A percentile compares a stretch with the other conserved stretches of the same genome.
These are phyloP conservation scores for Porites evermanni DNA, from an alignment of 92 coral and sea anemone species.

Conservation along the genomic window DNA sequence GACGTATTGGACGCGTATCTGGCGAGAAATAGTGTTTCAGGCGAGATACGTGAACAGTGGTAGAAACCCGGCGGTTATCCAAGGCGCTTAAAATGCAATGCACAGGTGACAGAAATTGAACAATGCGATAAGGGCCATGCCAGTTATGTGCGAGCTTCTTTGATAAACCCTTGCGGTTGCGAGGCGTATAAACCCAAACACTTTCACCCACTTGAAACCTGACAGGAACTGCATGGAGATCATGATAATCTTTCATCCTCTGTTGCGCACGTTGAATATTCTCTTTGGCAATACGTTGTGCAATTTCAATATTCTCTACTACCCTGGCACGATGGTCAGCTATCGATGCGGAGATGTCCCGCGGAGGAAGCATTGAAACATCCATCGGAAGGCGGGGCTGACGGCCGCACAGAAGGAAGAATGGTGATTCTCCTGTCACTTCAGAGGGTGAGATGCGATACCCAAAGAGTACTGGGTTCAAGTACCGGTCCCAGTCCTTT, in stretches of 20 bases:
- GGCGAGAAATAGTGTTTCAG: slow-evolving; percentile 23
- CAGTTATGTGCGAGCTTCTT: slow-evolving; percentile 11
- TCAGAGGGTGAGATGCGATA: too few species aligned
- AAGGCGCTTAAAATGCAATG: neutral
- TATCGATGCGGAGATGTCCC: too few species aligned
- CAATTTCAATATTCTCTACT: slow-evolving; percentile 49
- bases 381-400: too few species aligned
- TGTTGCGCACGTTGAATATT: slow-evolving; percentile 63
- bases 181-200: slow-evolving; percentile 4
- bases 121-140: slow-evolving; percentile 12
- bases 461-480: too few species aligned
- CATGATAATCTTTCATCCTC: slow-evolving; percentile 39
- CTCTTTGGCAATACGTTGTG: slow-evolving; percentile 43
- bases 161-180: neutral
- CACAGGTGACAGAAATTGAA: neutral
- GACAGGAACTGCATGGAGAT: slow-evolving; percentile 12
- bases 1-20: slow-evolving; percentile 4
- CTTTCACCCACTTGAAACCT: neutral
- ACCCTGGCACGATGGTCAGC: neutral
- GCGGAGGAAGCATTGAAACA: too few species aligned
- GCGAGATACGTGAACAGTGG: neutral
- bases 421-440: too few species aligned
- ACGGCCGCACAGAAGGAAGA: too few species aligned
- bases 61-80: neutral
- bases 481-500: too few species aligned